These are phyloP conservation scores for Phylloscopus trochiloides DNA, from an alignment of 2,113 vertebrate species.

Conservation along the genomic window DNA sequence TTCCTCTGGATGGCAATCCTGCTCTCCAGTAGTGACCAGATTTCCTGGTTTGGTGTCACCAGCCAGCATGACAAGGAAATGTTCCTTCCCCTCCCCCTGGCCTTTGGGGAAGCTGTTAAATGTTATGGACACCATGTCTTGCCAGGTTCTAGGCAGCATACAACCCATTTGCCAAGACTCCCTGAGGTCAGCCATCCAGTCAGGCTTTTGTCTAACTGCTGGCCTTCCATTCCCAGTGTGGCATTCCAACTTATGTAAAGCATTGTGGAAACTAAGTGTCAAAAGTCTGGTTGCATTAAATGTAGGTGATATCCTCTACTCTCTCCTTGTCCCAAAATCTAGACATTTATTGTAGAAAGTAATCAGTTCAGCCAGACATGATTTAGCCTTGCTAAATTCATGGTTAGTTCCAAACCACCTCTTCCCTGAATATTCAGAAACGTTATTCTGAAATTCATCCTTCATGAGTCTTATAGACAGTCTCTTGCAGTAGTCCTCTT, in stretches of 20 bases:
- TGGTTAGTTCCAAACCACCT: not conserved
- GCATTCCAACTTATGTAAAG: not conserved
- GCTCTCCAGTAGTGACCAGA: rapidly evolving
- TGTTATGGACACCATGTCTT: rapidly evolving
- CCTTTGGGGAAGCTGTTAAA: not conserved
- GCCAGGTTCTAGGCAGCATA: not conserved
- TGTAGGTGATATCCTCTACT: not conserved
- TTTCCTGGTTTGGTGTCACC: not conserved
- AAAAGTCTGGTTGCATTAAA: not conserved
- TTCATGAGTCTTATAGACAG: not conserved
- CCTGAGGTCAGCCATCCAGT: not conserved
- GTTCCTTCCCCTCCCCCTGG: rapidly evolving
- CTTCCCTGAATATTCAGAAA: not conserved
- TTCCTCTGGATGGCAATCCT: not conserved
- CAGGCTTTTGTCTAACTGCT: not conserved
- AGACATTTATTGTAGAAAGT: not conserved
- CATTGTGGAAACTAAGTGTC: not conserved
- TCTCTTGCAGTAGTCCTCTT: not conserved
- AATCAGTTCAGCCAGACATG: not conserved
- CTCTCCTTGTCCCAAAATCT: not conserved
- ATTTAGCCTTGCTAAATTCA: not conserved
- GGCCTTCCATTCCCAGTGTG: not conserved
- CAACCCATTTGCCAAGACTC: rapidly evolving
- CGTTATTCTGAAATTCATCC: not conserved
- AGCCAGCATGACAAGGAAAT: rapidly evolving